Evolutionary conservation across 1,140 invertebrate genomes (phyloP).

Genomic region (Heterodera carotae): DNA sequence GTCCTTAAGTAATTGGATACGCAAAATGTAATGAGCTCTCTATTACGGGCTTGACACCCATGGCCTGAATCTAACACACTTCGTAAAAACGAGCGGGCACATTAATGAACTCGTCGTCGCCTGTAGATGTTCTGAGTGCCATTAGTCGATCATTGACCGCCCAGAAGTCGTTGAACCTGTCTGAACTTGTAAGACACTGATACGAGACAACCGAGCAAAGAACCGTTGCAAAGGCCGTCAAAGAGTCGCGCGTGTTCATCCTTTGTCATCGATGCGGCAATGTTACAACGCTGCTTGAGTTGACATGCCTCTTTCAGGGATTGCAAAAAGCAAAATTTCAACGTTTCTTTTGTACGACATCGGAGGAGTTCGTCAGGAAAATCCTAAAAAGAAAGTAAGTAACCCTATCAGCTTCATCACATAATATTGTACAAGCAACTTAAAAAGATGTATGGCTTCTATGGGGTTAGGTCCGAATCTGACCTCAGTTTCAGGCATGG

Average conservation of each 20-base stretch:
- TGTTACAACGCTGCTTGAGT: conserved; percentile 85
- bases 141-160: conserved; percentile 89
- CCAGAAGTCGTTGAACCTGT: conserved; percentile 99
- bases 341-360: conserved; percentile 75
- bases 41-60: too few species aligned
- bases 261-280: conserved; percentile 91
- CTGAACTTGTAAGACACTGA: conserved; percentile 68
- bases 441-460: too few species aligned
- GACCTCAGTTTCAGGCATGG: too few species aligned
- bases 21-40: too few species aligned
- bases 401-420: too few species aligned
- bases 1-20: too few species aligned
- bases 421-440: too few species aligned
- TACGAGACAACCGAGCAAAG: conserved; percentile 27
- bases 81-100: conserved; percentile 54
- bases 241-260: conserved; percentile 96
- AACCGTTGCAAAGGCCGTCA: conserved; percentile 88
- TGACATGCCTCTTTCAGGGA: conserved; percentile 96
- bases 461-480: too few species aligned
- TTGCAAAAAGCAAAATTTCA: conserved; percentile 90
- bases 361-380: conserved; percentile 70
- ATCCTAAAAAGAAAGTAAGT: conserved; percentile 68
- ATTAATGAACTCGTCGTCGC: conserved; percentile 70
- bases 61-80: too few species aligned
- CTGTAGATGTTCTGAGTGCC: conserved; percentile 71